Evolutionary conservation across 2,797 vertebrate species (phyloP), one percentile per base, ranked within the genome.

Genomic region (Rhynchotus rufescens): DNA sequence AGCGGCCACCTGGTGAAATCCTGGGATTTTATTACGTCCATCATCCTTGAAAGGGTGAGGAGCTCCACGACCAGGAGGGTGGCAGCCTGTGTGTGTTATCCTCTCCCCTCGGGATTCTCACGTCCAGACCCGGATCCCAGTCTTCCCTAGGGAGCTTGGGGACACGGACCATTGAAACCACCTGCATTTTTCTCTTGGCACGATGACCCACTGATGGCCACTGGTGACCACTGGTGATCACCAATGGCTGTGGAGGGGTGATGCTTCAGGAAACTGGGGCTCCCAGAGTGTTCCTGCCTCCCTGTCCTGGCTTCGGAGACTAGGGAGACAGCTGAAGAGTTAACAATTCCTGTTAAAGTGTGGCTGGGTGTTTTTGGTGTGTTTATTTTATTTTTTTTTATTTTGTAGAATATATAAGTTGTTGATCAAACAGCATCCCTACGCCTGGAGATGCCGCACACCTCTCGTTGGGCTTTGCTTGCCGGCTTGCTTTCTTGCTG

Each of bases 1-100:
- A 93, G 92, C 0, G 96, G 97, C n/a, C 88, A 96, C 30, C 72
- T 97, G 61, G 87, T 79, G 91, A 96, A 96, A 60, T 92, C 96
- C 8, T 75, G 84, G 54, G 93, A 94, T 86, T 96, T 89, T 83
- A 90, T 97, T 44, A 94, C 96, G 44, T 40, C 93, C 57, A 95
- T 93, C 78, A 96, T 97, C 80, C 68, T 97, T 86, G 97, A 91
- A 20, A 93, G 91, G 80, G 90, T 84, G 42, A 30, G 59, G 44
- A 22, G 34, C 26, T 56, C 28, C 30, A 17, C n/a, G 17, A n/a
- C 9, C 28, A n/a, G 16, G 28, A n/a, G 16, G 28, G 52, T n/a
- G 52, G 30, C 14, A 5, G 26, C 26, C 14, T 28, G 51, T 28
- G 10, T 19, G 28, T 4, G 28, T 30, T n/a, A 19, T n/a, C 28